Base-by-base conservation (phyloP, 2,113 vertebrate genomes). In the Lasiurus cinereus region DNA sequence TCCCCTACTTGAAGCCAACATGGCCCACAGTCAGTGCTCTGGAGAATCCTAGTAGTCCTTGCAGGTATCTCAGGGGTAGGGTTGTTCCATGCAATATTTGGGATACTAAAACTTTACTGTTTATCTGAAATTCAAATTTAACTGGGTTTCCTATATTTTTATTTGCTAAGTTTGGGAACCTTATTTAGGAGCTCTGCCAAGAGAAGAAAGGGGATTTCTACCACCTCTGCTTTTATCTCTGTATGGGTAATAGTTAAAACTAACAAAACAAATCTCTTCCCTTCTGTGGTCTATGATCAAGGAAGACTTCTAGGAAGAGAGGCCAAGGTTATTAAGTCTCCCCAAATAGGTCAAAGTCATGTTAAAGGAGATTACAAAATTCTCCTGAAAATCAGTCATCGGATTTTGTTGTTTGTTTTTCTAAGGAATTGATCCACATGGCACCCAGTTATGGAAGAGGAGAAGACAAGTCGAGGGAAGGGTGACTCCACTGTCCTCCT, bases 61-160 rank as follows among this genome's bases (percentile, higher is more conserved):
- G 22, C 64, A 56, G n/a, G 6, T 39, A 1, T 66, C 85, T 39
- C 24, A 3, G 52, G 3, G 15, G 3, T 67, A 52, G 5, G 3
- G 22, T 8, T 87, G 19, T 69, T 62, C n/a, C 67, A 13, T 29
- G 52, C 3, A 48, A 39, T 62, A 69, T 54, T 92, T 78, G 43
- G 24, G 31, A 79, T 27, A 83, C n/a, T 86, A 72, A 46, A 78
- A 43, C 50, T n/a, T 90, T 46, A 8, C 54, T 39, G 1, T 67
- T 95, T 83, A 62, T 31, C 73, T 89, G 33, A 89, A 91, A 86
- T 94, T 62, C 39, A 88, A 33, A 66, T 78, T 79, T 80, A 67
- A 67, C 86, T 74, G 73, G 73, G 10, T 69, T 15, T 86, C 24
- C 12, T 48, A 2, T 80, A 36, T 86, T 69, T 92, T 50, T 19